A percentile compares a stretch with the other conserved stretches of the same genome.
These are phyloP conservation scores for Diglossa cyanea DNA, from an alignment of 2,797 vertebrate species.

Conservation along the genomic window DNA sequence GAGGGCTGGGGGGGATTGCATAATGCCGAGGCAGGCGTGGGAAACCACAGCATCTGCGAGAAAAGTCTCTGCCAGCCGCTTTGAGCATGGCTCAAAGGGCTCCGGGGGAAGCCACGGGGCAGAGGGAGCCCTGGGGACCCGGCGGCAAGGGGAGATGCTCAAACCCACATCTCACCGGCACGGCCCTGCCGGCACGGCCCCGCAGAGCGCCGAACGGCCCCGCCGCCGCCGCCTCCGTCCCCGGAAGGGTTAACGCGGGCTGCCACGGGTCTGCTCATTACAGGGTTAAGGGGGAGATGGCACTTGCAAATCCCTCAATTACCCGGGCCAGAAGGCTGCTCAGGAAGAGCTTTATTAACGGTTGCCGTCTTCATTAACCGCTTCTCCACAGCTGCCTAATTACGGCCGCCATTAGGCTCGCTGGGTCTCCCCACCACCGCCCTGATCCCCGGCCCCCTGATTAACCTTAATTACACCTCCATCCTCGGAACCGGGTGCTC, in stretches of 20 bases:
- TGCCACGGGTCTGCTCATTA: conserved; percentile 47
- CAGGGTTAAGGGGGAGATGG: conserved; percentile 66
- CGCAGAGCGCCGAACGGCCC: not conserved
- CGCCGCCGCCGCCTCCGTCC: not conserved
- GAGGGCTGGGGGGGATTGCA: conserved; percentile 33
- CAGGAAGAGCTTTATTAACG: conserved; percentile 71
- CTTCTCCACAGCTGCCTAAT: conserved; percentile 80
- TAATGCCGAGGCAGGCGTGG: conserved; percentile 62
- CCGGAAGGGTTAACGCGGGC: conserved; percentile 33
- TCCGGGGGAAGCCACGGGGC: conserved; percentile 39
- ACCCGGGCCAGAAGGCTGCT: conserved; percentile 67
- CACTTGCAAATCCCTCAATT: conserved; percentile 74
- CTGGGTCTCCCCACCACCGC: conserved; percentile 46
- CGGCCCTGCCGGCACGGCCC: not conserved
- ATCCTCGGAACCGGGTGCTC: conserved; percentile 49
- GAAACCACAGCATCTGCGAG: conserved; percentile 67
- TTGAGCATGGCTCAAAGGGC: conserved; percentile 66
- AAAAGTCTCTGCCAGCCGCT: conserved; percentile 63
- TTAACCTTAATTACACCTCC: conserved; percentile 78
- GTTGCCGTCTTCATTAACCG: conserved; percentile 73
- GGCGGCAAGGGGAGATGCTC: not conserved
- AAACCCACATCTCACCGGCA: not conserved
- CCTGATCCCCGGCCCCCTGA: conserved; percentile 58
- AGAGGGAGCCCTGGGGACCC: conserved; percentile 11
- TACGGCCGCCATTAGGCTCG: conserved; percentile 68